phyloP scores from a whole-genome alignment of 2,113 vertebrate genomes.

The Clarias magur region DNA sequence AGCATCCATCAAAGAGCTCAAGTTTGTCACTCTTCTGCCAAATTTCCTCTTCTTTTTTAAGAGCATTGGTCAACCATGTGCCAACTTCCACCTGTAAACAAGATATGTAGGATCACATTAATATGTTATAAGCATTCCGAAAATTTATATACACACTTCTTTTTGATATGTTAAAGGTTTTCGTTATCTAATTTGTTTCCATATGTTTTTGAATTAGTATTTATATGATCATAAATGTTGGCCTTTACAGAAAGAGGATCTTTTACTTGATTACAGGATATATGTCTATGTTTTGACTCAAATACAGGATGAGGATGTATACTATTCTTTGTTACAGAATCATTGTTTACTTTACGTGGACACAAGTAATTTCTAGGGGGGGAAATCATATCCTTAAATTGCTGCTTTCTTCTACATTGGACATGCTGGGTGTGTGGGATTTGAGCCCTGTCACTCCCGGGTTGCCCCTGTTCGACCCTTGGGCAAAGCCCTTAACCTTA shows the following conservation, averaged over 20 bases:
- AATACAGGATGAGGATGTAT: background rate
- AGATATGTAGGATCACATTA: background rate
- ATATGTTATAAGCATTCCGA: background rate
- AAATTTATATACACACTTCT: background rate
- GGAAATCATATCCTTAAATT: background rate
- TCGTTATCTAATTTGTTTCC: no score
- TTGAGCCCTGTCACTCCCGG: no score
- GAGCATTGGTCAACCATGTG: constrained; percentile 68
- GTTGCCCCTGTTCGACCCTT: no score
- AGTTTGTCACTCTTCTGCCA: constrained; percentile 76
- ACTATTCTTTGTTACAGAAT: background rate
- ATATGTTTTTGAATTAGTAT: no score
- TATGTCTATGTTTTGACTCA: background rate
- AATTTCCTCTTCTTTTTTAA: constrained; percentile 74
- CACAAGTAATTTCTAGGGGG: background rate
- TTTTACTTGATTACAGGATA: background rate
- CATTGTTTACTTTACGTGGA: background rate
- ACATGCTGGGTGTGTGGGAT: background rate
- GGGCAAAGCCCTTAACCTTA: no score
- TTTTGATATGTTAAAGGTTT: background rate
- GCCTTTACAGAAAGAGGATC: no score
- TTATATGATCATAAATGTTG: no score
- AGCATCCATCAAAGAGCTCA: constrained; percentile 70
- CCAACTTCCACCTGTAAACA: constrained; percentile 60
- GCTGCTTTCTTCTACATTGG: background rate